A percentile compares a stretch with the other conserved stretches of the same genome.
These are phyloP conservation scores for Sciurus vulgaris DNA, from an alignment of 2,797 vertebrate genomes.

Conservation along the genomic window DNA sequence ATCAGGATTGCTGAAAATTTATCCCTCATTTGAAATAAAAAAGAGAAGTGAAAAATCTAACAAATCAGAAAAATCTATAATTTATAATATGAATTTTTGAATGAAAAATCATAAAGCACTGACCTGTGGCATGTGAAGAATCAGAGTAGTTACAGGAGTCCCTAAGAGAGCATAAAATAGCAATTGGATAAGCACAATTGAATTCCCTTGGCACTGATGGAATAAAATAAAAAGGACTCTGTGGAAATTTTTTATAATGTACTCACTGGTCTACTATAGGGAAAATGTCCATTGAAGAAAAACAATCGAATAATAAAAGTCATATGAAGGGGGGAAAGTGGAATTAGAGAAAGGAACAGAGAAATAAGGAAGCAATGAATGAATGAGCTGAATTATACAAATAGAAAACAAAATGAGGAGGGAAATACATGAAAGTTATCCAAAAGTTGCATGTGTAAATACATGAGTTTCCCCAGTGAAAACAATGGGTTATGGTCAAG, in stretches of 20 bases:
- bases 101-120: not conserved
- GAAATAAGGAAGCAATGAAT: fast-evolving
- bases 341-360: no score
- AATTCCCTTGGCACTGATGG: not conserved
- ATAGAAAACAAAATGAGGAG: not conserved
- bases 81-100: not conserved
- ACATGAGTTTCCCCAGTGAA: not conserved
- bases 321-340: not conserved
- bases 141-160: not conserved
- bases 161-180: conserved; percentile 23
- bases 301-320: no score
- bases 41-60: not conserved
- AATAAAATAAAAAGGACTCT: not conserved
- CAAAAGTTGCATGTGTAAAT: not conserved
- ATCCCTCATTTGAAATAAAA: not conserved
- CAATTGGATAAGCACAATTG: not conserved
- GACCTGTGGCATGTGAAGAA: not conserved
- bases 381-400: not conserved
- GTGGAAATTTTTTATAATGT: conserved; percentile 3
- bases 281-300: not conserved
- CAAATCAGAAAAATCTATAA: not conserved
- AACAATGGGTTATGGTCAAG: not conserved
- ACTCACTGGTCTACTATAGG: not conserved
- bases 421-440: not conserved
- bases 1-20: not conserved